These are phyloP conservation scores for Plecotus auritus DNA, from an alignment of 2,113 vertebrate species.

Conservation along the genomic window DNA sequence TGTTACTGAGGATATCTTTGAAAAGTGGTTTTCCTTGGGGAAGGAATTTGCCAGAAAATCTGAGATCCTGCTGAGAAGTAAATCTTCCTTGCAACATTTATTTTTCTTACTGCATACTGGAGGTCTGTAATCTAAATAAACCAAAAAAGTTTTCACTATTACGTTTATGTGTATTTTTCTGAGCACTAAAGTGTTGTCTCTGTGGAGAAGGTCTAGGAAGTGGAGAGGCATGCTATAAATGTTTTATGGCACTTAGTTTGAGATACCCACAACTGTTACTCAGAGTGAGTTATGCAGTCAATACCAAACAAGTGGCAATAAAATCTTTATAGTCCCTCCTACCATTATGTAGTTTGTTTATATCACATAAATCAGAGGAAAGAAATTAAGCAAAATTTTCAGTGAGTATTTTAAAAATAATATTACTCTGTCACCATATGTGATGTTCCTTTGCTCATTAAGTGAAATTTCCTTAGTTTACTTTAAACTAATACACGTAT, in stretches of 20 bases:
- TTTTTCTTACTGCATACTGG: conserved; percentile 35
- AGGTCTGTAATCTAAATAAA: conserved; percentile 20
- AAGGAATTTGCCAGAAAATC: conserved; percentile 49
- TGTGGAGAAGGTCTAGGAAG: conserved; percentile 3
- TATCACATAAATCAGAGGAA: conserved; percentile 38
- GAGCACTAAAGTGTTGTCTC: conserved; percentile 30
- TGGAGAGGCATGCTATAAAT: conserved; percentile 23
- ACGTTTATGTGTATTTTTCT: conserved; percentile 30
- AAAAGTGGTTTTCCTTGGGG: conserved; percentile 62
- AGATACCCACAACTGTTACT: background rate
- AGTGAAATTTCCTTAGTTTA: conserved; percentile 36
- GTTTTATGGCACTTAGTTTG: conserved; percentile 54
- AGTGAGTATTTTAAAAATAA: conserved; percentile 35
- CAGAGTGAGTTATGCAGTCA: conserved; percentile 9
- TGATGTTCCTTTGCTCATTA: conserved; percentile 7
- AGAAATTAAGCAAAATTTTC: conserved; percentile 23
- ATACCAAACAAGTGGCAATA: conserved; percentile 41
- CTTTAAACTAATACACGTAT: background rate
- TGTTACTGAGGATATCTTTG: conserved; percentile 28
- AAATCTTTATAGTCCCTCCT: conserved; percentile 40
- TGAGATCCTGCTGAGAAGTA: conserved; percentile 60
- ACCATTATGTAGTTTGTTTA: conserved; percentile 50
- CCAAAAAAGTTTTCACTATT: conserved; percentile 6
- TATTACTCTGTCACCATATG: background rate
- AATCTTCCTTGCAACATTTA: conserved; percentile 47